Evolutionary conservation across 2,113 vertebrate species (phyloP).

Genomic region (Eonycteris spelaea): DNA sequence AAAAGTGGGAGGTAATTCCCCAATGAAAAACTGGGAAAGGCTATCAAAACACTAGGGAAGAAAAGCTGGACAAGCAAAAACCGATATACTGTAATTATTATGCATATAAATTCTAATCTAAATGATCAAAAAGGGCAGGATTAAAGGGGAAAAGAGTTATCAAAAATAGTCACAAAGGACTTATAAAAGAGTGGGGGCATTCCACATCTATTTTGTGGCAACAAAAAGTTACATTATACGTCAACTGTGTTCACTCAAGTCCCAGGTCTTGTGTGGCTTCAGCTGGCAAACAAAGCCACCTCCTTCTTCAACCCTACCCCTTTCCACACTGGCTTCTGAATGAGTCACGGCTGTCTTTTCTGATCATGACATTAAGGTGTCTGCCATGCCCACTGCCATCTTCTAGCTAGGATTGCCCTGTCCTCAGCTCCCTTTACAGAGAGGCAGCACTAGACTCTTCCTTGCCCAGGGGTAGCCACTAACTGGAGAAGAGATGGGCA

Average conservation of each 20-base stretch:
- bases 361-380: not conserved
- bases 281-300: not conserved
- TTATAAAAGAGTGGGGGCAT: not conserved
- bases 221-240: not conserved
- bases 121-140: not conserved
- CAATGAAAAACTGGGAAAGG: not conserved
- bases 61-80: not conserved
- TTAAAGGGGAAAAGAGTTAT: not conserved
- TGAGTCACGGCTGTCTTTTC: not conserved
- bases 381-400: not conserved
- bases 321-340: not conserved
- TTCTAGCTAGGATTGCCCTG: not conserved
- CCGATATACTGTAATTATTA: not conserved
- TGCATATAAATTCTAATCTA: not conserved
- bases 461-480: not conserved
- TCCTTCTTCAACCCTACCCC: not conserved
- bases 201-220: not conserved
- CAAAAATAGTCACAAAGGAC: not conserved
- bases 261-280: not conserved
- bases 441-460: not conserved
- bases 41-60: not conserved
- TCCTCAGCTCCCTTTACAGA: not conserved
- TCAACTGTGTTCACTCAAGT: not conserved
- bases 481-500: not conserved
- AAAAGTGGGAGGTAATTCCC: not conserved